Base-by-base conservation (phyloP, 2,797 vertebrate genomes). In the Lates japonicus region DNA sequence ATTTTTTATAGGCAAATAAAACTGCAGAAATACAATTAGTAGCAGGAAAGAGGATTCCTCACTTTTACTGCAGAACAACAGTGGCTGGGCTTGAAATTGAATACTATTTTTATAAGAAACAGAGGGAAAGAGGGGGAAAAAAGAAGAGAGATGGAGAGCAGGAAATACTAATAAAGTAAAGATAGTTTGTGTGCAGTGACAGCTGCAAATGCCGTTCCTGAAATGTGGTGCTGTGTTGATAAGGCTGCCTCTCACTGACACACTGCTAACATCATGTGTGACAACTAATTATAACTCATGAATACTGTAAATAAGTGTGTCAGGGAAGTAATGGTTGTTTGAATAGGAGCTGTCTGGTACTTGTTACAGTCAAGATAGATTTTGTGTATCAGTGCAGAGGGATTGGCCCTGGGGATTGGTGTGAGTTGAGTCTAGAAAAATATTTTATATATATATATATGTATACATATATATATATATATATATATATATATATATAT, bases 261-360 rank as follows among this genome's bases (percentile, higher is more conserved):
- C 82, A 72, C 80, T 57, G 90, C 87, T 82, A 92, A 89, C 90
- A 87, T 84, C 82, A 85, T 80, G 89, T 84, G 87, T 87, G 90
- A 93, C 92, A 91, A 90, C 88, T 88, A 90, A 94, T 93, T 94
- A 93, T 84, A 81, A 84, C 75, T 84, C 90, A 83, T 87, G 88
- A 91, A 91, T 92, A 88, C 92, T 89, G 84, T 86, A 89, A 93
- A 88, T 78, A 76, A 84, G 74, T 70, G 73, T 71, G 87, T 82
- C 75, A 67, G 79, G 57, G 80, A 82, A 87, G 85, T 82, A 64
- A 83, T 64, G 81, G 61, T 1, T 83, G 82, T 88, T 88, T 89
- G 85, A 91, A 87, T 70, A 77, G 70, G 58, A 74, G 70, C 87
- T 54, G 84, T 85, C 75, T 87, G 78, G 22, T 86, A 81, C 82